Conservation (phyloP, 1,140 invertebrate species). For the Trichonephila inaurata region DNA sequence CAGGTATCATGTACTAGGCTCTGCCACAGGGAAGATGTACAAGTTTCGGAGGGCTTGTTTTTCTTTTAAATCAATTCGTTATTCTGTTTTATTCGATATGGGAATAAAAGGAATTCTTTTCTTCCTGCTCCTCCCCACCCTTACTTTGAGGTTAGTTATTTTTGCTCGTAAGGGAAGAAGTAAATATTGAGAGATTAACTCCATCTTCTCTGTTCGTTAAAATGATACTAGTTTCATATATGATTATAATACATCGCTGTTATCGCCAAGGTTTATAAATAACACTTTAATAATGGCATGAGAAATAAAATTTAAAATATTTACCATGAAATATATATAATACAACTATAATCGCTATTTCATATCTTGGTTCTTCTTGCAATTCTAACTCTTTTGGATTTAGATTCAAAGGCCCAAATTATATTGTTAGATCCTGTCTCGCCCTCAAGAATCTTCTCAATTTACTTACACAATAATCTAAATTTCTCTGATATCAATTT, state of each 20-base stretch:
- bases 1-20: conserved; percentile 13
- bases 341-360: too few relatives aligned
- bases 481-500: too few relatives aligned
- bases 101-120: neutral
- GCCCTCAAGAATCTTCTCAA: too few relatives aligned
- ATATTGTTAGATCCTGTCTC: too few relatives aligned
- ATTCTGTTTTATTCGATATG: neutral
- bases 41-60: neutral
- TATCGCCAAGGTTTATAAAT: neutral
- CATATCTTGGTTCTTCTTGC: too few relatives aligned
- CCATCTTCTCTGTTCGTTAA: neutral
- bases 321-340: too few relatives aligned
- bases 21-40: neutral
- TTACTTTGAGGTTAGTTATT: neutral
- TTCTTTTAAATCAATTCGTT: conserved; percentile 12
- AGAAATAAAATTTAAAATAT: too few relatives aligned
- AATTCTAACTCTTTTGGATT: too few relatives aligned
- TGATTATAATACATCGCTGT: neutral
- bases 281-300: too few relatives aligned
- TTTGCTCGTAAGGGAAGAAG: neutral
- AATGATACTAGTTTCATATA: neutral
- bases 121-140: neutral
- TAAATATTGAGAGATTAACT: conserved; percentile 6
- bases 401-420: too few relatives aligned
- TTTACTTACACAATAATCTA: too few relatives aligned